phyloP scores from a whole-genome alignment of 2,113 vertebrate species.

The Saguinus imperator region DNA sequence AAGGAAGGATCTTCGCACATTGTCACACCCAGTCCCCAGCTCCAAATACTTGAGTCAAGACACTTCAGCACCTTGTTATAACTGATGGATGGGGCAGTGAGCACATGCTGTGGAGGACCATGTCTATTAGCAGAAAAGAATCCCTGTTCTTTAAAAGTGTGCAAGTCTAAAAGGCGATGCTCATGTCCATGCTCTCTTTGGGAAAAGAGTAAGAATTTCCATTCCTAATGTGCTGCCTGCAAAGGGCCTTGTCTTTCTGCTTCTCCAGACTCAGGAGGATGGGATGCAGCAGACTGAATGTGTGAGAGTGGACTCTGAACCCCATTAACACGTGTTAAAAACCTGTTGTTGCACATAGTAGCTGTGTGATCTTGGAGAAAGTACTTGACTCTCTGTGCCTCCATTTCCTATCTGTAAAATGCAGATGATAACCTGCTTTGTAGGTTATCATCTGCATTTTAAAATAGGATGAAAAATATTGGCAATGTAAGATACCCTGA shows the following conservation, averaged over 20 bases:
- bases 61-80: background rate
- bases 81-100: background rate
- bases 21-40: no score
- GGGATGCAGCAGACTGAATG: background rate
- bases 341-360: background rate
- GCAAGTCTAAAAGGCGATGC: background rate
- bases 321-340: background rate
- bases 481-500: background rate
- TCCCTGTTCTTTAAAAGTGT: background rate
- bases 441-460: no score
- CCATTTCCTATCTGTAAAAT: background rate
- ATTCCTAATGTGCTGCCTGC: accelerated
- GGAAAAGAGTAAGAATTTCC: background rate
- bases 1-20: background rate
- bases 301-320: background rate
- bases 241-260: background rate
- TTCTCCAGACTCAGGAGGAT: background rate
- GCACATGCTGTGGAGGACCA: background rate
- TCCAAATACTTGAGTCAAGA: background rate
- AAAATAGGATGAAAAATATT: background rate
- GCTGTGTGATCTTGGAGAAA: background rate
- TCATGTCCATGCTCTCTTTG: background rate
- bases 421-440: background rate
- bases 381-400: background rate
- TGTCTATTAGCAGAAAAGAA: background rate